Percentiles rank a stretch among this genome's conserved stretches.
These are phyloP conservation scores for Cheilosia impressa DNA, from an alignment of 2,888 invertebrate species.

Conservation along the genomic window DNA sequence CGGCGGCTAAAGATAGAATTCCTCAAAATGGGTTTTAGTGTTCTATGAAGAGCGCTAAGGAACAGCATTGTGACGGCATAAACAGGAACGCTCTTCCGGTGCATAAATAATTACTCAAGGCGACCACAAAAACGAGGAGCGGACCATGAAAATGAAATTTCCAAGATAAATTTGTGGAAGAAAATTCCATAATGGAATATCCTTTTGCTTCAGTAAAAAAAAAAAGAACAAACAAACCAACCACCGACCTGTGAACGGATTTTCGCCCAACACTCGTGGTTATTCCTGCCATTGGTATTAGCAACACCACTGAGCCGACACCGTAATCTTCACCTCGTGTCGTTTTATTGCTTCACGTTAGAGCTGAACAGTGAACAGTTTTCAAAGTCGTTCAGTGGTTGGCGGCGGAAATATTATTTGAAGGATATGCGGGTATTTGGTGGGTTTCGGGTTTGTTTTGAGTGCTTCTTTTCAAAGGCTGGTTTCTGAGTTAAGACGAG, in stretches of 20 bases:
- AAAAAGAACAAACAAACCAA: too few relatives aligned
- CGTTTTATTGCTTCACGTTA: background rate
- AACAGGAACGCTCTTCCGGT: constrained; percentile 28
- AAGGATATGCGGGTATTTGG: background rate
- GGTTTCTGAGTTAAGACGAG: too few relatives aligned
- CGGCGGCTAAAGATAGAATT: constrained; percentile 10
- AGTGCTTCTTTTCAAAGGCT: too few relatives aligned
- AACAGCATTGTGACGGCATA: background rate
- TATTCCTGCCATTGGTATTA: background rate
- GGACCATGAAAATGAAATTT: constrained; percentile 62
- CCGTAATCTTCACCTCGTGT: constrained; percentile 2
- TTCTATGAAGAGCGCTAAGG: constrained; percentile 1
- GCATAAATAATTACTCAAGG: constrained; percentile 67
- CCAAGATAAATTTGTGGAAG: constrained; percentile 55
- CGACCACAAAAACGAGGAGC: constrained; percentile 37
- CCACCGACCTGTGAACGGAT: background rate
- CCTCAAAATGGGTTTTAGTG: constrained; percentile 17
- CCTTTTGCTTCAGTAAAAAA: background rate
- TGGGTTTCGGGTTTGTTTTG: too few relatives aligned
- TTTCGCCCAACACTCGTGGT: constrained; percentile 1
- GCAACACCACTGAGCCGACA: background rate
- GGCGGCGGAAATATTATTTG: constrained; percentile 18
- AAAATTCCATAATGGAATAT: constrained; percentile 56
- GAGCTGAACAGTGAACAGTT: too few relatives aligned
- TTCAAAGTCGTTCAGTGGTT: background rate